These are phyloP conservation scores for Hydrozoanthus tunicans DNA, from an alignment of 64 coral and sea anemone genomes.

Conservation along the genomic window DNA sequence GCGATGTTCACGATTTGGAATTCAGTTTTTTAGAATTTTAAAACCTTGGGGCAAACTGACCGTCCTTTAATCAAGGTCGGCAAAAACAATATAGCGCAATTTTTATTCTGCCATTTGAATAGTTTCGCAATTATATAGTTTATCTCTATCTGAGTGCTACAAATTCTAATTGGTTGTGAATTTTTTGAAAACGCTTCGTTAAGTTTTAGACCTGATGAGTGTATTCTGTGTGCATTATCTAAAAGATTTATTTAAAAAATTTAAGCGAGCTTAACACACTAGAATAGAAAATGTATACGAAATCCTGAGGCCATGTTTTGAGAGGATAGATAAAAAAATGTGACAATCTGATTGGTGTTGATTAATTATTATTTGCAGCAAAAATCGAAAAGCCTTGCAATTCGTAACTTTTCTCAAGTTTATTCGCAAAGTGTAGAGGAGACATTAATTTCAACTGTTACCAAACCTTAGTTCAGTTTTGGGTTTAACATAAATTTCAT, in stretches of 20 bases:
- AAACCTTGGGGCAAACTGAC: background rate
- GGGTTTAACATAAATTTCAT: no score
- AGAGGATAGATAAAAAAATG: no score
- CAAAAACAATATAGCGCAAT: background rate
- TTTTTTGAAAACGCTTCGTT: background rate
- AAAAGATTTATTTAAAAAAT: background rate
- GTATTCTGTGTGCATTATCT: background rate
- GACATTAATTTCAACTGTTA: background rate
- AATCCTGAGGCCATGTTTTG: no score
- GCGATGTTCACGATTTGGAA: background rate
- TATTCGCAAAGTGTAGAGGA: background rate
- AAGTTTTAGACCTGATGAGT: background rate
- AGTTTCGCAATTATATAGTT: background rate
- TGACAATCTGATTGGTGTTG: background rate
- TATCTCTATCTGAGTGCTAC: background rate
- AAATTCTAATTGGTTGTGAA: conserved; percentile 25
- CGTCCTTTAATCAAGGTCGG: background rate
- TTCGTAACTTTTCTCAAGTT: background rate
- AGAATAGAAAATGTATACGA: no score
- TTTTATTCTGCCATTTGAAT: background rate
- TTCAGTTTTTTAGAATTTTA: background rate
- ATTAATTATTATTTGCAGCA: background rate
- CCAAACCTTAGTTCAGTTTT: background rate
- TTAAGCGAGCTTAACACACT: background rate
- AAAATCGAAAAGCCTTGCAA: background rate